Evolutionary conservation across 2,797 vertebrate species (phyloP).

Genomic region (Novumbra hubbsi): DNA sequence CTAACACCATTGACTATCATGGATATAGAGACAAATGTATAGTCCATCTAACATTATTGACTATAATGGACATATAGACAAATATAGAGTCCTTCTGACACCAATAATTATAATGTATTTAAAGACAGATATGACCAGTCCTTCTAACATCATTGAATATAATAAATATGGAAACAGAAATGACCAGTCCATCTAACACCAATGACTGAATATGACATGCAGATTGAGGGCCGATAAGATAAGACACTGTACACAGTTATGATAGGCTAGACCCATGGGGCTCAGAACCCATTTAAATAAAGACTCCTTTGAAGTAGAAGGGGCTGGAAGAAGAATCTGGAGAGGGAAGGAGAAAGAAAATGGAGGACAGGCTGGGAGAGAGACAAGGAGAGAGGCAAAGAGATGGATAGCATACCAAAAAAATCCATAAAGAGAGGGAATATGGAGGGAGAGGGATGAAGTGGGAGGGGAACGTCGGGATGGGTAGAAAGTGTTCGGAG

Average conservation of each 20-base stretch:
- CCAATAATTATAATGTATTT: too few species aligned
- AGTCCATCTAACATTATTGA: neutral
- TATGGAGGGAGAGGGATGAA: neutral
- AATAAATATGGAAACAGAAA: too few species aligned
- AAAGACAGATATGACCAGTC: too few species aligned
- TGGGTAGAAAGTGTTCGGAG: slow-evolving; percentile 1
- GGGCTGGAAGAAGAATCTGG: neutral
- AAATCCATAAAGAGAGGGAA: neutral
- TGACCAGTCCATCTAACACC: too few species aligned
- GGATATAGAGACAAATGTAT: too few species aligned
- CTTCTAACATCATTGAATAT: neutral
- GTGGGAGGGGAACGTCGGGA: slow-evolving; percentile 5
- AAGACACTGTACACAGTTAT: slow-evolving; percentile 6
- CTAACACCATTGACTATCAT: too few species aligned
- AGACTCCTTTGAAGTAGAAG: slow-evolving; percentile 56
- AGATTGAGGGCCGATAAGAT: neutral
- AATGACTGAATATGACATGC: too few species aligned
- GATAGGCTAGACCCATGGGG: slow-evolving; percentile 13
- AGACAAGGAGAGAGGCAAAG: neutral
- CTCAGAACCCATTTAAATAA: slow-evolving; percentile 45
- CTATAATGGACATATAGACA: neutral
- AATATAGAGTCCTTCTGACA: too few species aligned
- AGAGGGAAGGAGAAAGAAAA: slow-evolving; percentile 6
- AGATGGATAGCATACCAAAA: slow-evolving; percentile 12
- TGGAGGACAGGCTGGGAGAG: neutral